Evolutionary conservation across 2,797 vertebrate genomes (phyloP), one percentile per base, ranked within the genome.

Genomic region (Acanthis flammea): DNA sequence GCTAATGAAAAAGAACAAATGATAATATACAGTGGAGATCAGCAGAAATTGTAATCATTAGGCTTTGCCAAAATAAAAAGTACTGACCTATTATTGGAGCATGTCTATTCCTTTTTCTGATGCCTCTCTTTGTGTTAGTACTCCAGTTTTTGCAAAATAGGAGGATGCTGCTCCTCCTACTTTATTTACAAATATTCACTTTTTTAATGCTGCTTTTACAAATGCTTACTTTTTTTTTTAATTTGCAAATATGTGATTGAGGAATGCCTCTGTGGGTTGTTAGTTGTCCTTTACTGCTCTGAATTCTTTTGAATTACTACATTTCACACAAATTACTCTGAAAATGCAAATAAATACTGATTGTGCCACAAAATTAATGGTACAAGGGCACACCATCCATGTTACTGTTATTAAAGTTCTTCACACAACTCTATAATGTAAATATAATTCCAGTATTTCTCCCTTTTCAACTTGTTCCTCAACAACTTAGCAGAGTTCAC

Each of bases 1-100:
- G 44, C 68, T 90, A 91, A 58, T 95, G 85, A 68, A 94, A 88
- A 80, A 80, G 72, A 88, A 88, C 85, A 65, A 91, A 86, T 55
- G 31, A 62, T 86, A 65, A 73, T 81, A 70, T 35, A 58, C 63
- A 81, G 39, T n/a, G 70, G 54, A 74, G 57, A 77, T 75, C 66
- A 73, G 51, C 66, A 85, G 33, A 73, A 86, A 85, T 45, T 28
- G 51, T 42, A 76, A 67, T 73, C 27, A 24, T 93, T 87, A 88
- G 45, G 24, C 44, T 92, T 86, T 85, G 48, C 51, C 27, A 61
- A 78, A 72, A 66, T 45, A 47, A 58, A 65, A 91, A 63, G 10
- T 53, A 39, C 33, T 57, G 30, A n/a, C 27, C 23, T 77, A 3
- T 68, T 75, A 28, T 3, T 58, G 53, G 24, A 82, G 22, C 22